Evolutionary conservation across 2,797 vertebrate genomes (phyloP).

Genomic region (Sternarchorhynchus goeldii): DNA sequence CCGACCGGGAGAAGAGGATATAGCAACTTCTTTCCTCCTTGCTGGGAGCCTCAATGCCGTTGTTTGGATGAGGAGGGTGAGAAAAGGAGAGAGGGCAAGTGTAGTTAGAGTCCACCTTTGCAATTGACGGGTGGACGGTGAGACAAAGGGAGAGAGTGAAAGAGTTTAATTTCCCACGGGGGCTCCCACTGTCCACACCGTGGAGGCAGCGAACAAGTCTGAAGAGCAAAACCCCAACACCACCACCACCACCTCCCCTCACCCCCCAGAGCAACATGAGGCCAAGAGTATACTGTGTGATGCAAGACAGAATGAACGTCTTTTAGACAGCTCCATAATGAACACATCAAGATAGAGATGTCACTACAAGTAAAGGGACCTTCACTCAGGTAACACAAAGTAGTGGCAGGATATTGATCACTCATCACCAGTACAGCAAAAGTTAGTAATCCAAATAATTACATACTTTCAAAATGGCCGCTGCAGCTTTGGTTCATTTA

Average conservation of each 20-base stretch:
- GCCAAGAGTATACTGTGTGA: neutral
- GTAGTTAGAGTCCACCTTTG: constrained; percentile 14
- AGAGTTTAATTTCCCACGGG: constrained; percentile 42
- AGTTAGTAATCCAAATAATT: no score
- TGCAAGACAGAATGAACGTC: neutral
- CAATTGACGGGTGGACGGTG: constrained; percentile 34
- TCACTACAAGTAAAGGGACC: neutral
- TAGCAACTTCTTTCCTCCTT: neutral
- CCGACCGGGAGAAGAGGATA: no score
- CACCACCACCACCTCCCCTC: neutral
- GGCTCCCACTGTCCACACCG: neutral
- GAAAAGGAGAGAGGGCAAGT: neutral
- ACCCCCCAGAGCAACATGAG: neutral
- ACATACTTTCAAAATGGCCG: no score
- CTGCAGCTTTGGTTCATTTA: no score
- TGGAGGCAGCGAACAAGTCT: neutral
- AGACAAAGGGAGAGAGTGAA: constrained; percentile 20
- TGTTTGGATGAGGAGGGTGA: neutral
- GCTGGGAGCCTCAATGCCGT: neutral
- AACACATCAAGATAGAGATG: neutral
- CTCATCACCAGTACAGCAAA: no score
- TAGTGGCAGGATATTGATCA: no score
- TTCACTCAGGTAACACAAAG: no score
- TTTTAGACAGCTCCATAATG: neutral
- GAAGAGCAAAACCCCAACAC: no score